Evolutionary conservation across 2,888 invertebrate genomes (phyloP), one percentile per base, ranked within the genome.

Genomic region (Sabatieria punctata): DNA sequence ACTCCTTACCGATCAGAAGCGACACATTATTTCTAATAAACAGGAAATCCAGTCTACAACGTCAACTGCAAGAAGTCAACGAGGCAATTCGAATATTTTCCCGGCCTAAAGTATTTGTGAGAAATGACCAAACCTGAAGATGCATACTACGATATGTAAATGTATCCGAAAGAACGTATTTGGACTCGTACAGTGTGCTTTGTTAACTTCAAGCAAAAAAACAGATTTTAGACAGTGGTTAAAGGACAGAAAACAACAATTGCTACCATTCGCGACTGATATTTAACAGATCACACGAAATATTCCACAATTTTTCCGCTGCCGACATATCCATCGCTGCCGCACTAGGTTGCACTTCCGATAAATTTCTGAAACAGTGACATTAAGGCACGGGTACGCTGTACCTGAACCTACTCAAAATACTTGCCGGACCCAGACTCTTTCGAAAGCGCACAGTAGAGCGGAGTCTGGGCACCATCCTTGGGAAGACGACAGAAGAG

Each of bases 231-330:
- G n/a, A n/a, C n/a, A n/a, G n/a, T n/a, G n/a, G n/a, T n/a, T n/a
- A n/a, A n/a, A n/a, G n/a, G n/a, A n/a, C n/a, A n/a, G n/a, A n/a
- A n/a, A n/a, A n/a, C n/a, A n/a, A n/a, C n/a, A n/a, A n/a, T n/a
- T n/a, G n/a, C n/a, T n/a, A n/a, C 47, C 47, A 47, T n/a, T 43
- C 23, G 2, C 21, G 13, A 27, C 37, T 27, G 6, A 47, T 36
- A 21, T 43, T 37, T n/a, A 47, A 27, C 26, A 47, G 22, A 11
- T 47, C 47, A 27, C 47, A 47, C 6, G 47, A 43, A 2, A 36
- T 13, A 11, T 42, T 24, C 47, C 47, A 47, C 4, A 47, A 4
- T 27, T 25, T 18, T n/a, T 21, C 38, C 8, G 43, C 43, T 4
- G 30, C 22, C 4, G 4, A 21, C 3, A 37, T 22, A 25, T 47